Conservation (phyloP, 2,888 invertebrate genomes). For the Rhagium mordax region DNA sequence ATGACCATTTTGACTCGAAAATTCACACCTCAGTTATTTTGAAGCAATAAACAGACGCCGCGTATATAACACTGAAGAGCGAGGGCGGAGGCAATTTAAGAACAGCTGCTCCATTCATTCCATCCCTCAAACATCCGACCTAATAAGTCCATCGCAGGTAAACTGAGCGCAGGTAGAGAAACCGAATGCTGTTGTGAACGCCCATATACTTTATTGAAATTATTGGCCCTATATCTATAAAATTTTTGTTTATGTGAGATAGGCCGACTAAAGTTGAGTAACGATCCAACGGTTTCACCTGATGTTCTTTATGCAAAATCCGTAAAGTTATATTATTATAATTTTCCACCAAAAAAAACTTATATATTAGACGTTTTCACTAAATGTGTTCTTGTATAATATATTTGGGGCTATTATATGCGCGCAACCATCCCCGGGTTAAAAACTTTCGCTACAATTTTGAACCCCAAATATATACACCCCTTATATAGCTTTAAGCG, state of each 20-base stretch:
- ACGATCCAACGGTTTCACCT: no score
- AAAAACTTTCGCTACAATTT: neutral
- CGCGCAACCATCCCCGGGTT: neutral
- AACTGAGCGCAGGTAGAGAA: constrained; percentile 19
- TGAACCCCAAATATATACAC: neutral
- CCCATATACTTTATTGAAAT: neutral
- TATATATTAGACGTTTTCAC: no score
- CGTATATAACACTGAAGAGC: no score
- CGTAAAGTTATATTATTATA: no score
- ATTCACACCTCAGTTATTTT: no score
- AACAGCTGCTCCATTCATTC: neutral
- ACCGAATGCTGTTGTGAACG: neutral
- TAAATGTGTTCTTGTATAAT: no score
- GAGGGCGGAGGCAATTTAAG: neutral
- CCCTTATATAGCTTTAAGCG: neutral
- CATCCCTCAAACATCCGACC: constrained; percentile 36
- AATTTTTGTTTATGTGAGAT: neutral
- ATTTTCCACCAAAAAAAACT: no score
- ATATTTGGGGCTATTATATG: no score
- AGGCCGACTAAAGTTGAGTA: no score
- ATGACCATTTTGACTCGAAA: no score
- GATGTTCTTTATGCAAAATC: neutral
- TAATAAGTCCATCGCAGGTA: constrained; percentile 8
- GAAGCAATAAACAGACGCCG: no score
- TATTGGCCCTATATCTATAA: neutral